Percentiles rank a stretch among this genome's conserved stretches.
These are phyloP conservation scores for Spongilla lacustris DNA, from an alignment of 37 sponge, comb jelly and placozoan species.

Conservation along the genomic window DNA sequence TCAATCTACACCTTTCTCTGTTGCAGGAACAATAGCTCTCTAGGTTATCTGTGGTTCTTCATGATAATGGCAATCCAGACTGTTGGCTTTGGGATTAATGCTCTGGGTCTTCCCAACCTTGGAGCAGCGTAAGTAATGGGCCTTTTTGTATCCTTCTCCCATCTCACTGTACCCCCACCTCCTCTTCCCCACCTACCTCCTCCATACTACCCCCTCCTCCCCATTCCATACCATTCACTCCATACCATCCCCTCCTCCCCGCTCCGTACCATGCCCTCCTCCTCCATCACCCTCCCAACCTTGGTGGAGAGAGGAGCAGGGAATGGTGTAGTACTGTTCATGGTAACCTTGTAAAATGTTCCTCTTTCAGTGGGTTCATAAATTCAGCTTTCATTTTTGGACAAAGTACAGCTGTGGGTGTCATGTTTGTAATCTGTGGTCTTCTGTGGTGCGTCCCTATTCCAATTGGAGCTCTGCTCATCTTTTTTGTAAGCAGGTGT, in stretches of 20 bases:
- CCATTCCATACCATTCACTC: too few species aligned
- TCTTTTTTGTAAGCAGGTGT: constrained; percentile 50
- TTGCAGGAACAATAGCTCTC: constrained; percentile 82
- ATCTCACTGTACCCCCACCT: not conserved
- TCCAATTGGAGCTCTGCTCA: constrained; percentile 19
- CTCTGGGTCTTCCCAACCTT: constrained; percentile 50
- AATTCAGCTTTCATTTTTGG: constrained; percentile 29
- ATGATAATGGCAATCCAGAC: constrained; percentile 77
- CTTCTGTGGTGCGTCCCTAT: constrained; percentile 31
- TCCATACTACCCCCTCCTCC: too few species aligned
- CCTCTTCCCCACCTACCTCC: too few species aligned
- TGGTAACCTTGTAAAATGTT: not conserved
- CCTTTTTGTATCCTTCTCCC: not conserved
- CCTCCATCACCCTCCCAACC: not conserved
- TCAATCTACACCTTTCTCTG: not conserved
- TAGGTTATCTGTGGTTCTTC: constrained; percentile 91
- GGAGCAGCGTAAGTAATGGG: constrained; percentile 61
- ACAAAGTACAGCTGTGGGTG: constrained; percentile 24
- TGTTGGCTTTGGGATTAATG: constrained; percentile 46
- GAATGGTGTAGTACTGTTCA: too few species aligned
- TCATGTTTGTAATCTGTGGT: constrained; percentile 55
- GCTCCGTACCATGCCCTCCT: not conserved
- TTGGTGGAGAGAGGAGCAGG: too few species aligned
- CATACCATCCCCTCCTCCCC: too few species aligned
- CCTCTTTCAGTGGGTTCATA: constrained; percentile 54